Conservation (phyloP, 2,797 vertebrate species). For the Crocodylus rhombifer region DNA sequence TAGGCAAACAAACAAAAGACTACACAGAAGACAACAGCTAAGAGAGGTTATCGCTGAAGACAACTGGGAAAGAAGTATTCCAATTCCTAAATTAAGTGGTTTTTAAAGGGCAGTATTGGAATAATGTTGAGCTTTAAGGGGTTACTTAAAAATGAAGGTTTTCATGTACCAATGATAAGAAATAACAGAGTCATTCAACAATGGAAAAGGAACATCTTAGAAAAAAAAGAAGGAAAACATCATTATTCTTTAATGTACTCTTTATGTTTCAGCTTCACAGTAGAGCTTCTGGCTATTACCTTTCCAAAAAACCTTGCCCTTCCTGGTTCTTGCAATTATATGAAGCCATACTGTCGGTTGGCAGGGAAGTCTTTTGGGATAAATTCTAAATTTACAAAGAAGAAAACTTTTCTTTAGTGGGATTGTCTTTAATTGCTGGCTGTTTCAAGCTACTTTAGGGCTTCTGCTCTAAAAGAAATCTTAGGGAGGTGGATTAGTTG, state of each 20-base stretch:
- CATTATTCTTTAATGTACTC: constrained; percentile 10
- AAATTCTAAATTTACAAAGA: neutral
- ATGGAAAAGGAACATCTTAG: neutral
- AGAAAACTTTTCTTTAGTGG: neutral
- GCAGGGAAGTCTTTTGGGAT: neutral
- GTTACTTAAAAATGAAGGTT: neutral
- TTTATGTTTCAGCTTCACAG: neutral
- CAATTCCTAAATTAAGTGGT: too few species aligned
- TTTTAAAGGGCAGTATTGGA: neutral
- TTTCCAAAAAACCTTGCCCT: constrained; percentile 1
- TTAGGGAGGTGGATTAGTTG: neutral
- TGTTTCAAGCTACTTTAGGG: neutral
- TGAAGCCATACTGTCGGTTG: neutral
- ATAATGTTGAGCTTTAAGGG: neutral
- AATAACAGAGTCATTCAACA: neutral
- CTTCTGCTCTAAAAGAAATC: neutral
- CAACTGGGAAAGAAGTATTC: neutral
- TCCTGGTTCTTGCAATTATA: neutral
- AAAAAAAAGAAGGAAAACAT: neutral
- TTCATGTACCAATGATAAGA: neutral
- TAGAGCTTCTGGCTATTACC: neutral
- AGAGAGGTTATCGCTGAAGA: neutral
- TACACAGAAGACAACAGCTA: neutral
- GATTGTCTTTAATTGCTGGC: neutral
- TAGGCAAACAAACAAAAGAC: neutral